Base-by-base conservation (phyloP, 2,797 vertebrate species). In the Microcaecilia unicolor region DNA sequence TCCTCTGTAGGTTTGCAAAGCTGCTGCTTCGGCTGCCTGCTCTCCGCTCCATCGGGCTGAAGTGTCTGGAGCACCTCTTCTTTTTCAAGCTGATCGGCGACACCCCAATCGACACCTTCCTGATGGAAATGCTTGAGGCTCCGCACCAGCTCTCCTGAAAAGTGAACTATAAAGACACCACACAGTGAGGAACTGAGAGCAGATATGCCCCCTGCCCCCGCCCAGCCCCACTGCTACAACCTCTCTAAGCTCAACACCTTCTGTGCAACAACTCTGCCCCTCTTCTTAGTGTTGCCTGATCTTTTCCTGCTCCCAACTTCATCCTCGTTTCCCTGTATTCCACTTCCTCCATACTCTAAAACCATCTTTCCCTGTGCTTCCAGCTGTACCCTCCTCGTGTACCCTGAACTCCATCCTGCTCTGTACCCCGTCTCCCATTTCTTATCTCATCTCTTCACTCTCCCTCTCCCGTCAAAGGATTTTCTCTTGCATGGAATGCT, bases 51-150 rank as follows among this genome's bases (percentile, higher is more conserved):
- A 90, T 94, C 4, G 90, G 91, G 44, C 79, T 94, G 4, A 94
- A 94, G 66, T 94, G 91, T 67, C 75, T 95, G 64, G 92, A 95
- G 76, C 92, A 95, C 67, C 85, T 95, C 58, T 95, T 93, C 76
- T 95, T 95, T 76, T 94, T 95, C 61, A 95, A 94, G 71, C 86
- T 95, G 55, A 95, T 95, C 5, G 92, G 92, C 1, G 92, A 95
- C 74, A 95, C 92, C 18, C 92, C 92, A 48, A 94, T 94, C 2
- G 91, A 94, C 80, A 94, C 90, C 58, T 93, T 93, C 69, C 84
- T 95, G 47, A 93, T 93, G 92, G 92, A 94, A 76, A 93, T 95
- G 92, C 81, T 92, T 1, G 90, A 92, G 73, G 90, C 90, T 5
- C 90, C 91, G 21, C 91, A 92, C 70, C 89, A 90, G 75, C 78